Base-by-base conservation (phyloP, 2,113 vertebrate genomes). In the Dryoscopus gambensis region DNA sequence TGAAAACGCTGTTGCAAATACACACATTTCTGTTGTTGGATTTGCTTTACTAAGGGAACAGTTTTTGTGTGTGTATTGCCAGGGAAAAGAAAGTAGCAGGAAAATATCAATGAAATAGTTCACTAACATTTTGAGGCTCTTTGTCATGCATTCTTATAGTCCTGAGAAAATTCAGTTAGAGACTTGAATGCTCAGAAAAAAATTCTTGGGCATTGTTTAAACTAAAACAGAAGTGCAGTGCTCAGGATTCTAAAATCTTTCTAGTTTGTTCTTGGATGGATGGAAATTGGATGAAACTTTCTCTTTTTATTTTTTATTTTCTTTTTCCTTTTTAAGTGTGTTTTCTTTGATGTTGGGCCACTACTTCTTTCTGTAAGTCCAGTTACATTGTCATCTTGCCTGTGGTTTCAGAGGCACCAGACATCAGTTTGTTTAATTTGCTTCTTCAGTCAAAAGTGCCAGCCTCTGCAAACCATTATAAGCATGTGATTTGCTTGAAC, bases 391-490 rank as follows among this genome's bases (percentile, higher is more conserved):
- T 91, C 84, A 91, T 91, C 62, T 84, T 84, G 81, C 56, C 60
- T 95, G 93, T 91, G 90, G 87, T 94, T 96, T 91, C 74, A 83
- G 49, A 96, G 94, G 67, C 89, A 95, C 65, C 88, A 95, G 87
- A 82, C 74, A n/a, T 86, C 59, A 60, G 55, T 62, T 91, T 80
- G 33, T 75, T 88, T 80, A 69, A 82, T 90, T 91, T 87, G 33
- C 50, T 90, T 71, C 39, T 89, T 88, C 35, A 90, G 56, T 77
- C 60, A 80, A 24, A 92, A 79, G 75, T 81, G 30, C 37, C 59
- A 87, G 24, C 57, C 65, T 89, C 86, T 90, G 80, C 64, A 79
- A 93, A 88, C 59, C n/a, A 92, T 86, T 96, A 68, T 47, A 57
- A 83, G 28, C 33, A 63, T 77, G 65, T 86, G 49, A 79, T 84